A percentile compares a stretch with the other conserved stretches of the same genome.
These are phyloP conservation scores for Drosophila anceps DNA, from an alignment of 2,888 invertebrate genomes.

Conservation along the genomic window DNA sequence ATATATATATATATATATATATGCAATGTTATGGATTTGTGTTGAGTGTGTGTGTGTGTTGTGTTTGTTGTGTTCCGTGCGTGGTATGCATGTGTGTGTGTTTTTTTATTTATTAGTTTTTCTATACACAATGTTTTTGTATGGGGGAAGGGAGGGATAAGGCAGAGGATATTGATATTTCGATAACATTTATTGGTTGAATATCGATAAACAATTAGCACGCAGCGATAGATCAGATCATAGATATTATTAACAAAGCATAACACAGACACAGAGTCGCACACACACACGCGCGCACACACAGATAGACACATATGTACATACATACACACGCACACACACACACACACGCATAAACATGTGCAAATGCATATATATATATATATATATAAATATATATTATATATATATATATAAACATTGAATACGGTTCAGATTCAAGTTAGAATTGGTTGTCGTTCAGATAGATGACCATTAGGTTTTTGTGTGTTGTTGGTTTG, in stretches of 20 bases:
- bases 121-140: slow-evolving; percentile 62
- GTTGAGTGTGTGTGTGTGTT: slow-evolving; percentile 27
- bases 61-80: slow-evolving; percentile 32
- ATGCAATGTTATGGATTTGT: slow-evolving; percentile 51
- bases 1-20: slow-evolving; percentile 52
- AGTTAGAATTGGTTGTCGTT: slow-evolving; percentile 61
- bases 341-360: background rate
- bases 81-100: slow-evolving; percentile 44
- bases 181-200: slow-evolving; percentile 11
- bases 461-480: slow-evolving; percentile 60
- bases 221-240: slow-evolving; percentile 9
- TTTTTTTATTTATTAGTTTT: slow-evolving; percentile 66
- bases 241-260: slow-evolving; percentile 19
- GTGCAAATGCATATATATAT: slow-evolving; percentile 28
- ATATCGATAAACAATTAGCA: slow-evolving; percentile 31
- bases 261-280: slow-evolving; percentile 22
- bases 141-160: slow-evolving; percentile 4
- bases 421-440: slow-evolving; percentile 47
- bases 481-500: slow-evolving; percentile 54
- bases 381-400: background rate
- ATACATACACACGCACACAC: background rate
- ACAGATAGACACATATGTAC: slow-evolving; percentile 19
- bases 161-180: slow-evolving; percentile 20
- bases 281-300: slow-evolving; percentile 8
- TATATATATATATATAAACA: slow-evolving; percentile 22